Base-by-base conservation (phyloP, 2,888 invertebrate genomes). In the Hirtodrosophila confusa region DNA sequence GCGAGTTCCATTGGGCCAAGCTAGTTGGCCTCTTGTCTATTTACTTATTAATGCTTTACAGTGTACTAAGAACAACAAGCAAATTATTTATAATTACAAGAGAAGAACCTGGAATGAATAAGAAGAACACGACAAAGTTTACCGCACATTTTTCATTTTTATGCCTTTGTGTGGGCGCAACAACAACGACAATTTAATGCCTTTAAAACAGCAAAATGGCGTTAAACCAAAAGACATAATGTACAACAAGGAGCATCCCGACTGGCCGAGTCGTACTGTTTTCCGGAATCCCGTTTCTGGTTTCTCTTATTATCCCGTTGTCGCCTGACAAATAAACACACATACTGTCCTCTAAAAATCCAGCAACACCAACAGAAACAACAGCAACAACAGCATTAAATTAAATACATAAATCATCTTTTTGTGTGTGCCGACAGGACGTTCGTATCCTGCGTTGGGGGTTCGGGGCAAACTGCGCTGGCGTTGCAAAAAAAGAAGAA, bases 291-390 rank as follows among this genome's bases (percentile, higher is more conserved):
- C 53, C 40, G 70, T 63, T 69, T 76, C 73, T 75, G 77, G 75
- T 76, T 65, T 64, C 68, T 64, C 74, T 82, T 77, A 82, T 84
- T 87, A 82, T 84, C 83, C 83, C 75, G 77, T 82, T 83, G 87
- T 86, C 83, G 83, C 71, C 84, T 79, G 88, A 87, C 83, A 87
- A 87, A 87, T 83, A 79, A 87, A 88, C 80, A 85, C 78, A 73
- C 68, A 68, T 53, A 68, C 84, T 63, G 65, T 66, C 70, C 76
- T 64, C 64, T 62, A 70, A 67, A 60, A 71, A 67, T 43, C 37
- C 67, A 61, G 43, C 45, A 49, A 10, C 41, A 55, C 48, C 53
- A 33, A 48, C 51, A 57, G 17, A 47, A 27, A 4, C 65, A 75
- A 43, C 58, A 67, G 39, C 66, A 80, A 69, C 75, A 74, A 65